phyloP scores from a whole-genome alignment of 2,113 vertebrate genomes.

The Sander vitreus region DNA sequence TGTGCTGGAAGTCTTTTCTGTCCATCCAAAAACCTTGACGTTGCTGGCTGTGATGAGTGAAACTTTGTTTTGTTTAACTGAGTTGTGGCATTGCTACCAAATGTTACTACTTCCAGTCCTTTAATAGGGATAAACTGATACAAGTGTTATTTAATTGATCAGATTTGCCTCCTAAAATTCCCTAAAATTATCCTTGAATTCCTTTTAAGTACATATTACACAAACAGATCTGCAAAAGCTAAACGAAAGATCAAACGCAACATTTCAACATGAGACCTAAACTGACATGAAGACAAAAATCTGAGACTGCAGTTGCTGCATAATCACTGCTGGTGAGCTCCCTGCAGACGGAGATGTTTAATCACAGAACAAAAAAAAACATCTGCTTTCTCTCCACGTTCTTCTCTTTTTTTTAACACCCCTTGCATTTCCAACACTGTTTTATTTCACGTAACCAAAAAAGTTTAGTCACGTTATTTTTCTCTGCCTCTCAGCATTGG shows the following conservation, averaged over 20 bases:
- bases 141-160: slow-evolving; percentile 32
- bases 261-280: slow-evolving; percentile 20
- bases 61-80: neutral
- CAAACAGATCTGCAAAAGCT: slow-evolving; percentile 36
- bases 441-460: slow-evolving; percentile 33
- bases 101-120: neutral
- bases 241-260: slow-evolving; percentile 48
- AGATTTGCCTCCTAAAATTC: slow-evolving; percentile 13
- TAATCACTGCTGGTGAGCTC: slow-evolving; percentile 38
- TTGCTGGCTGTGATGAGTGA: neutral
- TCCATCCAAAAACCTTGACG: neutral
- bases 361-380: slow-evolving; percentile 59
- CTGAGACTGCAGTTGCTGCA: slow-evolving; percentile 32
- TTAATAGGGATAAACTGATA: neutral
- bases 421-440: slow-evolving; percentile 20
- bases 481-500: slow-evolving; percentile 27
- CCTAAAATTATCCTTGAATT: neutral
- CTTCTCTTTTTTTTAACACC: neutral
- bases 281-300: slow-evolving; percentile 36
- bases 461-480: slow-evolving; percentile 43
- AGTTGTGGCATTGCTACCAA: neutral
- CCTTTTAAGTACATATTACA: slow-evolving; percentile 30
- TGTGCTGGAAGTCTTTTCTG: slow-evolving; percentile 27
- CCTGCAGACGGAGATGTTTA: slow-evolving; percentile 47
- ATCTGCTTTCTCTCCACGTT: slow-evolving; percentile 34